Percentiles rank a stretch among this genome's conserved stretches.
Evolutionary conservation across 2,113 vertebrate genomes (phyloP).

Genomic region (Cairina moschata): DNA sequence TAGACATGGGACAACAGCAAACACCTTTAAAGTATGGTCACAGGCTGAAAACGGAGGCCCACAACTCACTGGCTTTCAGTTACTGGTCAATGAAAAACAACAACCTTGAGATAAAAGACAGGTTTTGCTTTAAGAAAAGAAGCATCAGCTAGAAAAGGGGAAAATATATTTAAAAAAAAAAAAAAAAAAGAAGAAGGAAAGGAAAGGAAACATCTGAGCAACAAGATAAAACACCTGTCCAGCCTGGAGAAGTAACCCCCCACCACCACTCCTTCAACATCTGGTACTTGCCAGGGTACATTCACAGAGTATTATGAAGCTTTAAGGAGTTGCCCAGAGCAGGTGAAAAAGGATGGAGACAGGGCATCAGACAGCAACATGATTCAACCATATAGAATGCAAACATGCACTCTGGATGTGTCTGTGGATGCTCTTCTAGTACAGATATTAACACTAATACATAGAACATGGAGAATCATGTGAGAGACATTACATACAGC

Average conservation of each 20-base stretch:
- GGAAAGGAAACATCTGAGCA: not conserved
- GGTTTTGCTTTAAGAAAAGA: not conserved
- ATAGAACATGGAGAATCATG: not conserved
- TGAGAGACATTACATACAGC: not conserved
- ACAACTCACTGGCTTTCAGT: not conserved
- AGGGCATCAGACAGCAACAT: not conserved
- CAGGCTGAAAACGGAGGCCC: not conserved
- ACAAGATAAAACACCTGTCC: not conserved
- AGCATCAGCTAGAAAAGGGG: too few relatives aligned
- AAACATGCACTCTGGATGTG: not conserved
- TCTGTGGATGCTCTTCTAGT: not conserved
- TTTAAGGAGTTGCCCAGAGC: not conserved
- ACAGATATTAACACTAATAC: not conserved
- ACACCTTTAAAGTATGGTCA: not conserved
- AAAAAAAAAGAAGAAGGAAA: too few relatives aligned
- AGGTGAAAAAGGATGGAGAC: not conserved
- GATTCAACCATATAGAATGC: not conserved
- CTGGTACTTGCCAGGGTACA: not conserved
- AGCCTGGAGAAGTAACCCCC: not conserved
- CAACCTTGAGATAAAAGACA: not conserved
- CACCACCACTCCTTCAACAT: not conserved
- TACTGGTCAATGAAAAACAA: not conserved
- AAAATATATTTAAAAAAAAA: too few relatives aligned
- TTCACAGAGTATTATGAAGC: not conserved
- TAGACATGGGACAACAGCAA: not conserved